phyloP scores from a whole-genome alignment of 2,797 vertebrate genomes.

The Phrynocephalus vlangalii region DNA sequence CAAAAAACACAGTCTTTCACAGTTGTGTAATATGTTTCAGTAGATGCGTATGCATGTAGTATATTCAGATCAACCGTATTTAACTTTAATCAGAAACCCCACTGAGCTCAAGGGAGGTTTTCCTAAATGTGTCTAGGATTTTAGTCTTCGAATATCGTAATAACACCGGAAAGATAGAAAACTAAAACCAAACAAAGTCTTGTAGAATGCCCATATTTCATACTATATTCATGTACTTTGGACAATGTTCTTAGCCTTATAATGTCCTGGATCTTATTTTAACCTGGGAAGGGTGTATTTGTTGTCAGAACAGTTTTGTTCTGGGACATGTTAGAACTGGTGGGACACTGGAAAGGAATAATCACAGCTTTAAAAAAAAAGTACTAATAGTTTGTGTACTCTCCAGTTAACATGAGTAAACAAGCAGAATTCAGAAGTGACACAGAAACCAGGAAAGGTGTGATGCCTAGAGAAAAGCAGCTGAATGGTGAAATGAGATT shows the following conservation, averaged over 20 bases:
- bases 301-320: slow-evolving; percentile 6
- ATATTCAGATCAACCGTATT: neutral
- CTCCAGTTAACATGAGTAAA: slow-evolving; percentile 38
- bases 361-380: neutral
- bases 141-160: neutral
- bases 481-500: slow-evolving; percentile 63
- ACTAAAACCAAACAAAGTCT: slow-evolving; percentile 30
- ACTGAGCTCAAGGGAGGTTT: neutral
- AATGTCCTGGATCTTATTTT: slow-evolving; percentile 1
- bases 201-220: slow-evolving; percentile 42
- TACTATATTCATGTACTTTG: slow-evolving; percentile 35
- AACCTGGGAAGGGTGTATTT: neutral
- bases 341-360: neutral
- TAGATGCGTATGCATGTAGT: neutral
- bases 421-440: neutral
- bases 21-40: neutral
- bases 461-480: slow-evolving; percentile 60
- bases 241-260: neutral
- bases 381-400: neutral
- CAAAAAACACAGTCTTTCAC: neutral
- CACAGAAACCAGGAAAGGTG: slow-evolving; percentile 18
- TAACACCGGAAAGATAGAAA: neutral
- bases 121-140: neutral
- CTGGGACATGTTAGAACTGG: slow-evolving; percentile 2
- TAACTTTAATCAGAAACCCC: neutral